Base-by-base conservation (phyloP, 2,113 vertebrate species). In the Toxostoma redivivum region DNA sequence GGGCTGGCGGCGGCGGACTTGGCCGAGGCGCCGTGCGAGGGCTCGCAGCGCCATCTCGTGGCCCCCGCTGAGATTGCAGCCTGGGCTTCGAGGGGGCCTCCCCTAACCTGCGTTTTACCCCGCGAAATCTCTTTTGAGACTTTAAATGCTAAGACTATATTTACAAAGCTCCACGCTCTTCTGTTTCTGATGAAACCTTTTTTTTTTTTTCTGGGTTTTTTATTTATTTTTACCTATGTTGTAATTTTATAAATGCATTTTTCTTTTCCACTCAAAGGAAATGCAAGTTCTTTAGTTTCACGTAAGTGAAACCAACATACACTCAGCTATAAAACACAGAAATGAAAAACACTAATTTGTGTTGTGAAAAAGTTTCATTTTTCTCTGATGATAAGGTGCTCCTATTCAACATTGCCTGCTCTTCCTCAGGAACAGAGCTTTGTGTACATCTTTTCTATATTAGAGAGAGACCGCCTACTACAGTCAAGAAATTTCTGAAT, bases 1-100 rank as follows among this genome's bases (percentile, higher is more conserved):
- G 9, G 16, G 15, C 28, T 25, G 35, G 5, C 9, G 31, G 21
- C 27, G 9, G 51, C 19, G n/a, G 17, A 21, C 22, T 54, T 8
- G 15, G 57, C n/a, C 15, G 31, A 7, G 85, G 27, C 37, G 15
- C 51, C 4, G 73, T 95, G 18, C 12, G 83, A 97, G 97, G 96
- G 87, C 73, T 35, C 83, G 71, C 97, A 76, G 86, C 48, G 58
- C 97, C 98, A 98, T 97, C 98, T 92, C 8, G 97, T 95, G 98
- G 90, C 23, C 5, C 0, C 1, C 0, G 1, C 10, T 17, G 16
- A 96, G 86, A 91, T 57, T 53, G 94, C 96, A 69, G 50, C 20
- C 30, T 0, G 19, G 5, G 16, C 61, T 9, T 2, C 3, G 6
- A 3, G 25, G 9, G 15, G 5, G 19, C 17, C 23, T 0, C 12